Evolutionary conservation across 2,888 invertebrate species (phyloP).

Genomic region (Drosophila lacicola): DNA sequence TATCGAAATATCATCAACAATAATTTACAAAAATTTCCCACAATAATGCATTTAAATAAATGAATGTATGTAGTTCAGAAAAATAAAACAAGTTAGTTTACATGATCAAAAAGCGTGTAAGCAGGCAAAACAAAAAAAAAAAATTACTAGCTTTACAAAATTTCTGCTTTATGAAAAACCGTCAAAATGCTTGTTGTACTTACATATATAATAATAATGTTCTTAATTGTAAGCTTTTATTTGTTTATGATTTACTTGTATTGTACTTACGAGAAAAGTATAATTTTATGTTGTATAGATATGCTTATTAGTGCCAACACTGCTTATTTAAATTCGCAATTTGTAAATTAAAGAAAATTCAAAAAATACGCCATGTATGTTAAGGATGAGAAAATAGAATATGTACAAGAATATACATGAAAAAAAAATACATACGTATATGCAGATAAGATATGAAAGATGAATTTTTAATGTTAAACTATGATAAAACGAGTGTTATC

Average conservation of each 20-base stretch:
- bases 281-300: conserved; percentile 30
- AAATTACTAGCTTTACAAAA: conserved; percentile 13
- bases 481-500: conserved; percentile 23
- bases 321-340: conserved; percentile 32
- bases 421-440: not conserved
- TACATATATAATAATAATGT: conserved; percentile 44
- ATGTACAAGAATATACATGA: conserved; percentile 4
- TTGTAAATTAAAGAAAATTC: conserved; percentile 22
- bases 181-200: conserved; percentile 58
- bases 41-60: conserved; percentile 71
- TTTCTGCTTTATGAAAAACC: conserved; percentile 42
- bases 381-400: not conserved
- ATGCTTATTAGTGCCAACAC: conserved; percentile 11
- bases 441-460: conserved; percentile 8
- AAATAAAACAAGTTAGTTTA: conserved; percentile 1
- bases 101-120: not conserved
- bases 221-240: conserved; percentile 35
- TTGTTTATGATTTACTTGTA: conserved; percentile 35
- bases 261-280: conserved; percentile 60
- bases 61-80: conserved; percentile 52
- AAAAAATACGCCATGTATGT: conserved; percentile 11
- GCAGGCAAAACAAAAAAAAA: not conserved
- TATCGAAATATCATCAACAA: conserved; percentile 37
- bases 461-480: conserved; percentile 25
- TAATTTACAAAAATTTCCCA: conserved; percentile 50